Evolutionary conservation across 2,113 vertebrate species (phyloP), one percentile per base, ranked within the genome.

Genomic region (Neolamprologus fasciatus): DNA sequence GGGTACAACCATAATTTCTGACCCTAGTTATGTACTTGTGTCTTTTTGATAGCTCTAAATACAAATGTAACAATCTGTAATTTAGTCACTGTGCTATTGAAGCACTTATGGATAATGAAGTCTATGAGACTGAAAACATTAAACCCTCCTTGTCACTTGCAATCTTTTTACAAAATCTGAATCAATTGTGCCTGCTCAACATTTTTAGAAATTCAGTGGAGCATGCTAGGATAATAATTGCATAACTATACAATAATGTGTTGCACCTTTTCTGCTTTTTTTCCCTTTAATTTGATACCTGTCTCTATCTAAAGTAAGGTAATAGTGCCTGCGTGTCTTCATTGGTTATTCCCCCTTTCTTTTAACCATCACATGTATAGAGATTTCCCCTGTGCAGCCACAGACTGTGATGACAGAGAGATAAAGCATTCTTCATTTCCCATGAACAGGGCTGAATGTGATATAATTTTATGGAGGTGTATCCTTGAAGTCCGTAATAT

Each of bases 401-500:
- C 23, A 68, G 47, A 87, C 57, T 89, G 47, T 54, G 45, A 83
- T 80, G 28, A 80, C 53, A 12, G 33, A 40, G 61, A 81, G 66
- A 91, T 26, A 21, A 26, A 81, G 54, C 47, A 57, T 84, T 76
- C 45, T 81, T 84, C 23, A 80, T 82, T 91, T 81, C 45, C 45
- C 51, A 68, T 80, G 78, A 92, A 85, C 35, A 68, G 26, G 5
- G 66, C 80, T 87, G 54, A 89, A 55, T 76, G 51, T 57, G 63
- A 92, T 87, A 85, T 73, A 33, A 79, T 85, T 91, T 86, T 57
- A 90, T 86, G 13, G 80, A 81, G 54, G 17, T 81, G 79, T 42
- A 81, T 78, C 28, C 61, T 82, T 82, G 55, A 87, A 68, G 33
- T 50, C 9, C 85, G 28, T 88, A 47, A 86, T 83, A 21, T 80